These are phyloP conservation scores for Oenanthe melanoleuca DNA, from an alignment of 2,113 vertebrate species.

Conservation along the genomic window DNA sequence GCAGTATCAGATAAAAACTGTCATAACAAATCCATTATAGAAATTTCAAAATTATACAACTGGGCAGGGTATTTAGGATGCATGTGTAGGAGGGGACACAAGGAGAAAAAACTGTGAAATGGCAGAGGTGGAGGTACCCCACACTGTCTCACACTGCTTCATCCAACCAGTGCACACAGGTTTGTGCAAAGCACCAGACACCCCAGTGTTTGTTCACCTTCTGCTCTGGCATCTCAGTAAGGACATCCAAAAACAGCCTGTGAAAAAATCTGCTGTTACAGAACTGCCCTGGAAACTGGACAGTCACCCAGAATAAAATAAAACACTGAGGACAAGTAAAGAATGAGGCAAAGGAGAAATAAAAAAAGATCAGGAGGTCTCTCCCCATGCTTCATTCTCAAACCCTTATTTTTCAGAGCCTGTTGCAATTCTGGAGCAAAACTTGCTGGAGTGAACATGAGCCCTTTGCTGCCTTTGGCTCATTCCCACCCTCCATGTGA, in stretches of 20 bases:
- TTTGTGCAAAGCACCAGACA: background rate
- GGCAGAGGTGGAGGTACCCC: fast-evolving
- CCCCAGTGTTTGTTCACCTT: background rate
- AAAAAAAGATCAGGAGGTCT: background rate
- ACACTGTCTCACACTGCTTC: background rate
- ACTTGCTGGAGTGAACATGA: background rate
- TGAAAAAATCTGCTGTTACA: background rate
- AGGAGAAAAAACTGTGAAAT: background rate
- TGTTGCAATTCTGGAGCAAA: background rate
- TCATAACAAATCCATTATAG: fast-evolving
- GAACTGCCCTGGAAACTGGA: background rate
- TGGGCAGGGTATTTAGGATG: background rate
- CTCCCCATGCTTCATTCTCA: background rate
- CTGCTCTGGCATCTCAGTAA: background rate
- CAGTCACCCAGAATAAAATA: background rate
- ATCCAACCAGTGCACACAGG: background rate
- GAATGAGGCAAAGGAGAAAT: background rate
- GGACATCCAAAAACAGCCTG: background rate
- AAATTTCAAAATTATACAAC: background rate
- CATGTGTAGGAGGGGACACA: background rate
- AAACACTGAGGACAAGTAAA: background rate
- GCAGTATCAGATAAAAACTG: background rate
- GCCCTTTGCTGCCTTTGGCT: background rate
- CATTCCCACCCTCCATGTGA: background rate
- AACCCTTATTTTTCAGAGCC: background rate